Percentiles rank a stretch among this genome's conserved stretches.
phyloP scores from a whole-genome alignment of 2,113 vertebrate genomes.

The Gymnorhina tibicen region DNA sequence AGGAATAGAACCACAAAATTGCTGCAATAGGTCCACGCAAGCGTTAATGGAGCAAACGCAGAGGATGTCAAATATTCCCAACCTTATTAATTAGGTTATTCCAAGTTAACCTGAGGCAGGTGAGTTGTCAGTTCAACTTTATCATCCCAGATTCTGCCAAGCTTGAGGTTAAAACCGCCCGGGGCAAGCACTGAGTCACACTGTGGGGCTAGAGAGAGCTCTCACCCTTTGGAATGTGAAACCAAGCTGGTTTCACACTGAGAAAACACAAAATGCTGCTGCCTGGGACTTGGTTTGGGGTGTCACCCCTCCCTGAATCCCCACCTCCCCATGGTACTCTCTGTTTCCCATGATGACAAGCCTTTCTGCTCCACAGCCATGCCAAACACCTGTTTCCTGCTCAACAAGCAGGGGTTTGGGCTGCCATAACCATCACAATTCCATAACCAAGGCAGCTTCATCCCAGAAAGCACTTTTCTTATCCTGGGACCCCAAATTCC shows the following conservation, averaged over 20 bases:
- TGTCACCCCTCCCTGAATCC: no score
- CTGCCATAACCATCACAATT: background rate
- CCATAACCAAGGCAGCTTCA: background rate
- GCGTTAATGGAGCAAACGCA: background rate
- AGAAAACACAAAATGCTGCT: background rate
- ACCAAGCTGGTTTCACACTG: background rate
- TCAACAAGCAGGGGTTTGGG: background rate
- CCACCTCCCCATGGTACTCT: background rate
- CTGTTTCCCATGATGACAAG: background rate
- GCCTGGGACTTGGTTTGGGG: background rate
- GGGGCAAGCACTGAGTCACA: background rate
- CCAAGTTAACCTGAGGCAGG: background rate
- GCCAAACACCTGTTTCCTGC: background rate
- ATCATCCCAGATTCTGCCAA: background rate
- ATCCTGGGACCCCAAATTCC: accelerated
- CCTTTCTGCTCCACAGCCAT: background rate
- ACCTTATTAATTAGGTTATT: background rate
- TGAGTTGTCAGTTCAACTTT: background rate
- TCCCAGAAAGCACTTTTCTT: background rate
- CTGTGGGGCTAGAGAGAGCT: background rate
- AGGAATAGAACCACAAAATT: background rate
- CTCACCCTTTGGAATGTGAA: background rate
- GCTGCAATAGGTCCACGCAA: background rate
- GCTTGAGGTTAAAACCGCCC: background rate
- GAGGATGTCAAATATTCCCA: background rate